Percentiles rank a stretch among this genome's conserved stretches.
Conservation (phyloP, 2,888 invertebrate genomes). For the Diogma glabrata region DNA sequence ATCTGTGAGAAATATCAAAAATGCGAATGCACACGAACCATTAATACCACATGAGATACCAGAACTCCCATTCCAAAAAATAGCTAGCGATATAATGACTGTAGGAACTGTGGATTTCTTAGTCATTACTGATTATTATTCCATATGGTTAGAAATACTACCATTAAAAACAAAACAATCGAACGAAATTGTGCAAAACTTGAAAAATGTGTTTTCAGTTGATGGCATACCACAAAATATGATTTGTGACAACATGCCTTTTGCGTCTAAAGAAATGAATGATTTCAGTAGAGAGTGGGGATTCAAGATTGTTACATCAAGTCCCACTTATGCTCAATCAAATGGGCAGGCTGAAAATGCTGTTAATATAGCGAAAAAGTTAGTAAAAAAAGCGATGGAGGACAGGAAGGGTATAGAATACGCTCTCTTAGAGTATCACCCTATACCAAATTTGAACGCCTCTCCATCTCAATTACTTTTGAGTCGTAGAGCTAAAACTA, state of each 20-base stretch:
- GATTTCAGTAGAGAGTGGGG: not conserved
- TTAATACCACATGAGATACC: slow-evolving; percentile 10
- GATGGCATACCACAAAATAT: slow-evolving; percentile 10
- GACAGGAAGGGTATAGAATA: too few species aligned
- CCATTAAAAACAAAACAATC: slow-evolving; percentile 1
- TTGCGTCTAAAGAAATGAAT: not conserved
- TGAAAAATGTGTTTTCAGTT: slow-evolving; percentile 15
- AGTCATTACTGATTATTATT: slow-evolving; percentile 11
- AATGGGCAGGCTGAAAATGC: slow-evolving; percentile 1
- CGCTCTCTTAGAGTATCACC: too few species aligned
- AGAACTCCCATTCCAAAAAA: slow-evolving; percentile 8
- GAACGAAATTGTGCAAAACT: slow-evolving; percentile 10
- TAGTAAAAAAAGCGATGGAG: not conserved
- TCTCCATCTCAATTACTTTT: too few species aligned
- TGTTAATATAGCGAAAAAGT: not conserved
- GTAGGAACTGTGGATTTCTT: too few species aligned
- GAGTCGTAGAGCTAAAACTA: too few species aligned
- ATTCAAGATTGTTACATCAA: not conserved
- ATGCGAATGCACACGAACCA: too few species aligned
- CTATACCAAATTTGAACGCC: too few species aligned
- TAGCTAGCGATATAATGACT: too few species aligned
- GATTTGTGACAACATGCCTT: slow-evolving; percentile 6
- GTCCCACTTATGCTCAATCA: not conserved
- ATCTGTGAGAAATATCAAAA: too few species aligned
- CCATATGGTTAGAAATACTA: slow-evolving; percentile 16